phyloP scores from a whole-genome alignment of 2,888 invertebrate genomes.

The Dasypogon diadema region DNA sequence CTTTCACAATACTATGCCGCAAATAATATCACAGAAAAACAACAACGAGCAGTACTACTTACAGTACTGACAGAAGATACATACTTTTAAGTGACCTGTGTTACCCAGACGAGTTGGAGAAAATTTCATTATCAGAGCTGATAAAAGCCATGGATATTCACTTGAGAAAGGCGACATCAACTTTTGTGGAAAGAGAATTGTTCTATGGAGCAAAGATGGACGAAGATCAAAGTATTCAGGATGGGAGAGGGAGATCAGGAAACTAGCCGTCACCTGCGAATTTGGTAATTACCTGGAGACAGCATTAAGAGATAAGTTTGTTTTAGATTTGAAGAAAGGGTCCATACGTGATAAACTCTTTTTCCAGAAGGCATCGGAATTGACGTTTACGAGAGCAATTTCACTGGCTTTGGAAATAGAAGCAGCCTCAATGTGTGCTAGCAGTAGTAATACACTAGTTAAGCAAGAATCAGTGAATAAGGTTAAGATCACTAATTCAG shows the following conservation, averaged over 20 bases:
- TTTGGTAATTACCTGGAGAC: not conserved
- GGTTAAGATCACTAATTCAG: not conserved
- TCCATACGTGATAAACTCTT: not conserved
- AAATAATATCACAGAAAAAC: too few relatives aligned
- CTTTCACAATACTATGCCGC: too few relatives aligned
- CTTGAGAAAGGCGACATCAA: too few relatives aligned
- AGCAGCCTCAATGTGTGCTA: not conserved
- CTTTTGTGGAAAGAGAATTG: too few relatives aligned
- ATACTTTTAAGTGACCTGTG: too few relatives aligned
- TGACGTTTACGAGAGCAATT: not conserved
- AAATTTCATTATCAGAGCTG: too few relatives aligned
- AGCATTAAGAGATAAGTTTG: not conserved
- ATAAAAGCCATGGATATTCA: too few relatives aligned
- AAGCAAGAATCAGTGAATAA: not conserved
- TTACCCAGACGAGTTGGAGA: too few relatives aligned
- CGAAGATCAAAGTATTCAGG: too few relatives aligned
- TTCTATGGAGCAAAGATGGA: too few relatives aligned
- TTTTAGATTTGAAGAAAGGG: not conserved
- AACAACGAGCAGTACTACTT: too few relatives aligned
- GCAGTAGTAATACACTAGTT: not conserved
- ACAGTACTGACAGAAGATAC: too few relatives aligned
- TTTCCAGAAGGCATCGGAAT: not conserved
- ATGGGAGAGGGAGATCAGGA: not conserved
- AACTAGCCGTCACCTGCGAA: not conserved
- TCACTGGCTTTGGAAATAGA: not conserved